Conservation (phyloP, 1,140 invertebrate species). For the Zaprionus camerounensis region DNA sequence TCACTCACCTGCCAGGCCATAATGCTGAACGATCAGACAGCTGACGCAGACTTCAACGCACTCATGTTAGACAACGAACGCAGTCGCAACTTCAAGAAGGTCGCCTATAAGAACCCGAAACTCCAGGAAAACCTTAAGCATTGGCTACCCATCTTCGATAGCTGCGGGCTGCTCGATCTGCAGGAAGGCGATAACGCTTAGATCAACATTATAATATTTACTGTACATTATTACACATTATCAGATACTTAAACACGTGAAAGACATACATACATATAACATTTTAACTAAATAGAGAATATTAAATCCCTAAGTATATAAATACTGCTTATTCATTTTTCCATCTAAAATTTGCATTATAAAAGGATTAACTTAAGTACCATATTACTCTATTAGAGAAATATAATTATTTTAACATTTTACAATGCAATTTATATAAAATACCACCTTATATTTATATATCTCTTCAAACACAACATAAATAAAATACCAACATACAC, state of each 20-base stretch:
- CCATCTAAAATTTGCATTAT: no score
- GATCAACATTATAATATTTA: not conserved
- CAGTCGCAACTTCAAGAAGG: conserved; percentile 56
- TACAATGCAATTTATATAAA: no score
- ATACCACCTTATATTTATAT: no score
- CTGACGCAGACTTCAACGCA: conserved; percentile 71
- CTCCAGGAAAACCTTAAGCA: conserved; percentile 54
- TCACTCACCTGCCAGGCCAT: conserved; percentile 56
- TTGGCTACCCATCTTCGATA: conserved; percentile 70
- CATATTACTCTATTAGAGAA: no score
- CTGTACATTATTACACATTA: not conserved
- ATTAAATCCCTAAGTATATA: not conserved
- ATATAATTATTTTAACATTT: no score
- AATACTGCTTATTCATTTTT: no score
- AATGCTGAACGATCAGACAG: conserved; percentile 65
- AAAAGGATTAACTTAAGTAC: no score
- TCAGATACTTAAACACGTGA: not conserved
- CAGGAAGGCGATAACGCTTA: conserved; percentile 6
- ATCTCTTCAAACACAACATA: no score
- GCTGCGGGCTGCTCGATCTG: conserved; percentile 64
- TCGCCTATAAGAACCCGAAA: conserved; percentile 60
- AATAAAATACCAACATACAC: no score
- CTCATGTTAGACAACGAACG: conserved; percentile 66
- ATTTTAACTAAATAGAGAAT: not conserved
- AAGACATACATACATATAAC: not conserved